These are phyloP conservation scores for Trachymyrmex septentrionalis DNA, from an alignment of 1,140 invertebrate species.

Conservation along the genomic window DNA sequence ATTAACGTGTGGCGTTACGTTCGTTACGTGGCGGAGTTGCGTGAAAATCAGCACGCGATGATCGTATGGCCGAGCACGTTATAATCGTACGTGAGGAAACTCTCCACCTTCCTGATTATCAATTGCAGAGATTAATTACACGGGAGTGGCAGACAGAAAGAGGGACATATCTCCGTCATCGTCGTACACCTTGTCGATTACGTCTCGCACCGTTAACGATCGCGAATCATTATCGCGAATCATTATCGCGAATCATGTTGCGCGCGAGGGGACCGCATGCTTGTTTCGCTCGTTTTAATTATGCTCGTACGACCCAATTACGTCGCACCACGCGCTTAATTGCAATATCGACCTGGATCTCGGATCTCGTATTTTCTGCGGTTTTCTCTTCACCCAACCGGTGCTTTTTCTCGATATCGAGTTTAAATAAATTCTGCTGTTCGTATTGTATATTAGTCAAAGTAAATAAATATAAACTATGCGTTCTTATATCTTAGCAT, in stretches of 20 bases:
- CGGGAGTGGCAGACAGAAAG: neutral
- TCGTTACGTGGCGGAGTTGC: conserved; percentile 48
- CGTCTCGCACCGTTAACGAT: conserved; percentile 25
- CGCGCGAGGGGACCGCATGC: neutral
- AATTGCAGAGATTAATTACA: conserved; percentile 53
- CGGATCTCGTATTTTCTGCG: neutral
- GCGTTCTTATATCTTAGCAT: too few relatives aligned
- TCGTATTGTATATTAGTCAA: too few relatives aligned
- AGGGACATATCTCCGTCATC: neutral
- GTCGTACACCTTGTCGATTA: conserved; percentile 12
- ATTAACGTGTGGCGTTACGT: conserved; percentile 17
- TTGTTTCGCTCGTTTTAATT: conserved; percentile 37
- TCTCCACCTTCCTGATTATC: conserved; percentile 44
- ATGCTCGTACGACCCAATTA: conserved; percentile 40
- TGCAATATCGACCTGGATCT: conserved; percentile 11
- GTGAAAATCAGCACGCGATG: conserved; percentile 59
- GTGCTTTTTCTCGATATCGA: too few relatives aligned
- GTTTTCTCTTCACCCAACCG: neutral
- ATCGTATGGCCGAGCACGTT: conserved; percentile 28
- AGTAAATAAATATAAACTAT: too few relatives aligned
- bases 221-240: conserved; percentile 22
- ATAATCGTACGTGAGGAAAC: conserved; percentile 51
- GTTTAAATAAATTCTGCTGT: too few relatives aligned
- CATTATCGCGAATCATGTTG: conserved; percentile 13
- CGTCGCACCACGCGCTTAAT: conserved; percentile 8